Conservation (phyloP, 2,888 invertebrate genomes). For the Deilephila porcellus region DNA sequence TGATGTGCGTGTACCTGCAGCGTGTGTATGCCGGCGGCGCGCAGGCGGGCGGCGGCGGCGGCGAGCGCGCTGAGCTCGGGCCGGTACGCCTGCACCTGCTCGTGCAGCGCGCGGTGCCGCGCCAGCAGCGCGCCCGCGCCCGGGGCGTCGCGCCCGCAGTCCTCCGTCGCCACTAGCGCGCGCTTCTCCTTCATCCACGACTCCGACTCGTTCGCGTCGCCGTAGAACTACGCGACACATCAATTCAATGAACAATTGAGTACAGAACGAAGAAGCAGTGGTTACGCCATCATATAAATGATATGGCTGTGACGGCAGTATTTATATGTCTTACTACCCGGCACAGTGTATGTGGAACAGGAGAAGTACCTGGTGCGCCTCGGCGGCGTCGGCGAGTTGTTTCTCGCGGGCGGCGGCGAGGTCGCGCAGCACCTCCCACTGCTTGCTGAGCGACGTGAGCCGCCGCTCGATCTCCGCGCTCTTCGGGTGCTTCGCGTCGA, state of each 20-base stretch:
- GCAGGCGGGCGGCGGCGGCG: conserved; percentile 90
- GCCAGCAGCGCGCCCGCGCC: conserved; percentile 94
- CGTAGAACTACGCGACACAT: conserved; percentile 89
- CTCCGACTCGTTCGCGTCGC: conserved; percentile 98
- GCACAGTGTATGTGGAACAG: neutral
- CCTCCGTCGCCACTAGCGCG: conserved; percentile 94
- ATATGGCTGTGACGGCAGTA: too few species aligned
- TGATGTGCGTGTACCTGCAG: conserved; percentile 49
- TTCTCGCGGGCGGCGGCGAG: conserved; percentile 85
- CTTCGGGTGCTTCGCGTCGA: conserved; percentile 92
- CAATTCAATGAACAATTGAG: too few species aligned
- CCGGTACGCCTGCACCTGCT: conserved; percentile 94
- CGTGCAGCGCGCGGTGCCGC: conserved; percentile 93
- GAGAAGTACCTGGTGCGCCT: conserved; percentile 91
- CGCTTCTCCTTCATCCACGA: conserved; percentile 99
- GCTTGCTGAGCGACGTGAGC: conserved; percentile 90
- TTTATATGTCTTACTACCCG: too few species aligned
- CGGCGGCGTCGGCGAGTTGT: conserved; percentile 89
- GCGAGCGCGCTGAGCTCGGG: conserved; percentile 93
- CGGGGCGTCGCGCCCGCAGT: conserved; percentile 96
- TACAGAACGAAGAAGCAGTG: too few species aligned
- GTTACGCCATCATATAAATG: too few species aligned
- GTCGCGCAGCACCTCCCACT: conserved; percentile 96
- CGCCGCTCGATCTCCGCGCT: conserved; percentile 92
- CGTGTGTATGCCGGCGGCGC: conserved; percentile 88